Conservation (phyloP, 92 coral and sea anemone genomes). For the Epizoanthus rinbou region DNA sequence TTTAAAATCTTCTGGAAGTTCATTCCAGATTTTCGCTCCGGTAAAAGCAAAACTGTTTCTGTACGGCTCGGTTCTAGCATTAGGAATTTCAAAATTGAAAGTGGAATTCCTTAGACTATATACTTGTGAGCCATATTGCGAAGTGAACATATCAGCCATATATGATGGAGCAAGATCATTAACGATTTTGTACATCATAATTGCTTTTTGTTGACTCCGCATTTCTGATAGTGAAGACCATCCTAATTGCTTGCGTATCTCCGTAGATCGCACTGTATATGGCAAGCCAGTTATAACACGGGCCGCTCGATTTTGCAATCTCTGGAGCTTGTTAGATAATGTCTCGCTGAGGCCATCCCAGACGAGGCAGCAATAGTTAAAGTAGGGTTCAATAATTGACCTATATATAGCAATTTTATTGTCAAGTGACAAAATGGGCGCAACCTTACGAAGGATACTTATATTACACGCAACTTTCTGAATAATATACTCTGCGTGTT, state of each 20-base stretch:
- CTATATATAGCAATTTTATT: slow-evolving; percentile 40
- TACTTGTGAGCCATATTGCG: slow-evolving; percentile 33
- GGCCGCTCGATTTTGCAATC: slow-evolving; percentile 54
- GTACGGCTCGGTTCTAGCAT: slow-evolving; percentile 38
- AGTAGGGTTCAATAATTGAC: slow-evolving; percentile 46
- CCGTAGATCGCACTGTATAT: too few species aligned
- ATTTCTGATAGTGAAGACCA: slow-evolving; percentile 40
- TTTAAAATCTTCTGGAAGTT: slow-evolving; percentile 38
- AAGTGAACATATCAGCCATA: slow-evolving; percentile 42
- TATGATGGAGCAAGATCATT: slow-evolving; percentile 44
- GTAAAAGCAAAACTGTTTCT: slow-evolving; percentile 45
- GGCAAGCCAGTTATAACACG: slow-evolving; percentile 47
- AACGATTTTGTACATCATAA: slow-evolving; percentile 44
- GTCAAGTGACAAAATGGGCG: too few species aligned
- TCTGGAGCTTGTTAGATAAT: slow-evolving; percentile 45
- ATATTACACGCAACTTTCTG: too few species aligned
- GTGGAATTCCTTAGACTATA: slow-evolving; percentile 37
- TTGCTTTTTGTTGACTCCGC: slow-evolving; percentile 35
- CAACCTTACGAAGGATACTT: too few species aligned
- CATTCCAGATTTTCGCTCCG: slow-evolving; percentile 44
- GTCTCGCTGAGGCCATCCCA: slow-evolving; percentile 52
- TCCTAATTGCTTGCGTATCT: too few species aligned
- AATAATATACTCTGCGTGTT: too few species aligned
- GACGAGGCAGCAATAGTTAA: slow-evolving; percentile 55
- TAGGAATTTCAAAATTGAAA: slow-evolving; percentile 37